Conservation (phyloP, 2,113 vertebrate genomes). For the Cacatua alba region DNA sequence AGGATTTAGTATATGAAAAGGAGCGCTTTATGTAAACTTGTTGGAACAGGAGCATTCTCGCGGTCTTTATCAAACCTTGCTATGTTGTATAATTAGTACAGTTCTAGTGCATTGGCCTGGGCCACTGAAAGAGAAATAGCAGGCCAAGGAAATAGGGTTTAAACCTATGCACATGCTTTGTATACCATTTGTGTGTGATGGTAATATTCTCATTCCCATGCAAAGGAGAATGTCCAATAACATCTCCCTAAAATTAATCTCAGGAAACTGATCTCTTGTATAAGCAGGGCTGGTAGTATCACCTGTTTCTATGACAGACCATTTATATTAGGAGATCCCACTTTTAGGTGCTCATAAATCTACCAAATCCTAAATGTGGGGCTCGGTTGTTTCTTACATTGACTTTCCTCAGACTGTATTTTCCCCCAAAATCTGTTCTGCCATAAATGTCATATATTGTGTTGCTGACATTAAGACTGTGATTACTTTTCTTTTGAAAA, state of each 20-base stretch:
- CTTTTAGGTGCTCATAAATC: not conserved
- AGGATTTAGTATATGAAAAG: not conserved
- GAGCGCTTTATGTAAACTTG: not conserved
- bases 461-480: not conserved
- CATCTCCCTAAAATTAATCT: not conserved
- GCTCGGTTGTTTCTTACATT: not conserved
- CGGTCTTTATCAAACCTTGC: not conserved
- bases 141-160: not conserved
- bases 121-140: not conserved
- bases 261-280: not conserved
- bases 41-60: not conserved
- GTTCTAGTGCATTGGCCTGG: not conserved
- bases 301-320: not conserved
- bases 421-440: not conserved
- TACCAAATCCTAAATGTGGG: not conserved
- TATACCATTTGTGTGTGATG: not conserved
- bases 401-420: not conserved
- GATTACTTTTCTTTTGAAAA: not conserved
- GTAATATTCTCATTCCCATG: not conserved
- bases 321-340: not conserved
- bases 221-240: not conserved
- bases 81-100: not conserved
- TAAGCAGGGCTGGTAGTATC: not conserved
- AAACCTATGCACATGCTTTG: not conserved
- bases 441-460: not conserved